Evolutionary conservation across 2,113 vertebrate genomes (phyloP).

Genomic region (Paraplagusia blochii): DNA sequence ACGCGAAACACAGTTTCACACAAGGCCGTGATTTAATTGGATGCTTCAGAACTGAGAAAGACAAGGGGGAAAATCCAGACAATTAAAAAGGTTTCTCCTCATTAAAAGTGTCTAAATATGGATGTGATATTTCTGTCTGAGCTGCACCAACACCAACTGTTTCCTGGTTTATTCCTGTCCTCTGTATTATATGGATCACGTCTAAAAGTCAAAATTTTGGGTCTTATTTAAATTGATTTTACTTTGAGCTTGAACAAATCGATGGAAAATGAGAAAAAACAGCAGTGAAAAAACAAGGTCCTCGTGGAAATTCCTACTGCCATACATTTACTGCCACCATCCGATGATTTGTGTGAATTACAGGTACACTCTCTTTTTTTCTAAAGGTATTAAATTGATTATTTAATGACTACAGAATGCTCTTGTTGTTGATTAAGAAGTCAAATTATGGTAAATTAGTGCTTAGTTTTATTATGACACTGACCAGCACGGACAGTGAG

Average conservation of each 20-base stretch:
- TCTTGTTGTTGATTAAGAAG: too few species aligned
- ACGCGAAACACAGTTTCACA: constrained; percentile 1
- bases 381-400: too few species aligned
- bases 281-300: background rate
- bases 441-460: too few species aligned
- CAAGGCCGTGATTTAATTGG: constrained; percentile 36
- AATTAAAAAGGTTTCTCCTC: constrained; percentile 43
- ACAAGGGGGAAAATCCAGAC: constrained; percentile 5
- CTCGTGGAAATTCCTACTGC: background rate
- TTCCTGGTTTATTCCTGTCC: too few species aligned
- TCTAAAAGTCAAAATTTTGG: too few species aligned
- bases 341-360: constrained; percentile 25
- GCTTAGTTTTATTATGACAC: too few species aligned
- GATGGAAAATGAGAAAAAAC: accelerated
- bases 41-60: constrained; percentile 28
- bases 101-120: constrained; percentile 58
- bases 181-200: too few species aligned
- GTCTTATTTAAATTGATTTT: background rate
- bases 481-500: too few species aligned
- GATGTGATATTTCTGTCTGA: constrained; percentile 36
- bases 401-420: too few species aligned
- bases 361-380: background rate
- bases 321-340: constrained; percentile 59
- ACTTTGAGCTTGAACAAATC: background rate
- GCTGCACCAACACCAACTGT: constrained; percentile 22